A percentile compares a stretch with the other conserved stretches of the same genome.
phyloP scores from a whole-genome alignment of 2,113 vertebrate genomes.

The Donacobius atricapilla region DNA sequence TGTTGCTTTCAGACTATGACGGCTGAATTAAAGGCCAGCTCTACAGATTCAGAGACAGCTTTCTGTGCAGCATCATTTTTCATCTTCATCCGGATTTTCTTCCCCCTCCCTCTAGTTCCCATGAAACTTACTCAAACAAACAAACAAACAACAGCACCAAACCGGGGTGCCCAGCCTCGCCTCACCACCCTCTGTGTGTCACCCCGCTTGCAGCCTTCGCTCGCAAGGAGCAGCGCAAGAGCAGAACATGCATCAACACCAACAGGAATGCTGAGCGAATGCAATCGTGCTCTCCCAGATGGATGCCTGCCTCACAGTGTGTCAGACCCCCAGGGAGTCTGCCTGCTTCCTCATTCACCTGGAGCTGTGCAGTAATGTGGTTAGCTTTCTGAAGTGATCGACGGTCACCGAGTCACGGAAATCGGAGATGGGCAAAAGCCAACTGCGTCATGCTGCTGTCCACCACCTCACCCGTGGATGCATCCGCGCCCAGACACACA shows the following conservation, averaged over 20 bases:
- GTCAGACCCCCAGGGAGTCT: not conserved
- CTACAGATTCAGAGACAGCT: not conserved
- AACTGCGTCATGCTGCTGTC: not conserved
- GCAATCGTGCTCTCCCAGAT: not conserved
- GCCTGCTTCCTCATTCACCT: not conserved
- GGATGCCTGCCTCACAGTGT: not conserved
- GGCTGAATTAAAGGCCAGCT: not conserved
- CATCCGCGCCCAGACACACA: too few relatives aligned
- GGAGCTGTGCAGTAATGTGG: not conserved
- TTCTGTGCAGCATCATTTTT: not conserved
- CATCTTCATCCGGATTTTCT: not conserved
- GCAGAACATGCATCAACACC: not conserved
- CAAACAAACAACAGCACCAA: not conserved
- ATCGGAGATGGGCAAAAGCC: not conserved
- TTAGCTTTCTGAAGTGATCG: not conserved
- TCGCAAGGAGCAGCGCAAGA: not conserved
- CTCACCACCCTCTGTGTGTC: not conserved
- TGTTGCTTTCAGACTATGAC: not conserved
- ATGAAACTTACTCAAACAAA: not conserved
- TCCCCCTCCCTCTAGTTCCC: not conserved
- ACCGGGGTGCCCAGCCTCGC: not conserved
- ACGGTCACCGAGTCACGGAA: not conserved
- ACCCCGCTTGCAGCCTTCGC: accelerated
- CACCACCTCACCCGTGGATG: not conserved
- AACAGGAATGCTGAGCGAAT: not conserved